These are phyloP conservation scores for Epistrophella euchroma DNA, from an alignment of 2,888 invertebrate species.

Conservation along the genomic window DNA sequence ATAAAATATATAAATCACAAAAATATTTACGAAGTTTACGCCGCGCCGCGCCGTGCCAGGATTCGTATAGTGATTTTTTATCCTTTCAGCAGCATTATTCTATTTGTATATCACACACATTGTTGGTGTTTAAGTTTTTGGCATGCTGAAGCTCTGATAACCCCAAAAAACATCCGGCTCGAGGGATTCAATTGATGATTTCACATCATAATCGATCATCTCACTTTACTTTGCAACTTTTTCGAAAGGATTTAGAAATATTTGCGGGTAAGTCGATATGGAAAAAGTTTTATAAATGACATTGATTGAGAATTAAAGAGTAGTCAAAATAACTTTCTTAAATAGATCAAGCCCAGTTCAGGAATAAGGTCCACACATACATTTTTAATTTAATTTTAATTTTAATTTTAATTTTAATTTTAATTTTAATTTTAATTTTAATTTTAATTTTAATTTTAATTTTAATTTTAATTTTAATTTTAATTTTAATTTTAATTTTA, in stretches of 20 bases:
- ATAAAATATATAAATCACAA: conserved; percentile 73
- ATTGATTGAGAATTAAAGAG: conserved; percentile 1
- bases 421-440: too few species aligned
- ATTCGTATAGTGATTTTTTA: conserved; percentile 51
- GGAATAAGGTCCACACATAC: neutral
- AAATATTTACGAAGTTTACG: conserved; percentile 61
- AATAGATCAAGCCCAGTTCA: neutral
- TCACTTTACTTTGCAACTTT: conserved; percentile 42
- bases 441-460: too few species aligned
- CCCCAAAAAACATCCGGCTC: conserved; percentile 44
- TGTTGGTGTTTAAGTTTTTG: conserved; percentile 60
- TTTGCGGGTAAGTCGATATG: conserved; percentile 22
- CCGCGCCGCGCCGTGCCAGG: conserved; percentile 15
- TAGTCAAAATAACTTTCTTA: conserved; percentile 21
- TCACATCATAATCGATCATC: conserved; percentile 71
- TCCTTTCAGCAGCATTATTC: conserved; percentile 32
- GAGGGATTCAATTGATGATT: conserved; percentile 71
- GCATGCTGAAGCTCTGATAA: conserved; percentile 60
- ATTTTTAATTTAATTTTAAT: too few species aligned
- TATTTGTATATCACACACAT: conserved; percentile 39
- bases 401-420: too few species aligned
- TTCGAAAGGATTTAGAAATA: conserved; percentile 17
- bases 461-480: too few species aligned
- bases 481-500: too few species aligned
- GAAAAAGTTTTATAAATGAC: conserved; percentile 49